Percentiles rank a stretch among this genome's conserved stretches.
Conservation (phyloP, 1,140 invertebrate species). For the Neodiprion virginianus region DNA sequence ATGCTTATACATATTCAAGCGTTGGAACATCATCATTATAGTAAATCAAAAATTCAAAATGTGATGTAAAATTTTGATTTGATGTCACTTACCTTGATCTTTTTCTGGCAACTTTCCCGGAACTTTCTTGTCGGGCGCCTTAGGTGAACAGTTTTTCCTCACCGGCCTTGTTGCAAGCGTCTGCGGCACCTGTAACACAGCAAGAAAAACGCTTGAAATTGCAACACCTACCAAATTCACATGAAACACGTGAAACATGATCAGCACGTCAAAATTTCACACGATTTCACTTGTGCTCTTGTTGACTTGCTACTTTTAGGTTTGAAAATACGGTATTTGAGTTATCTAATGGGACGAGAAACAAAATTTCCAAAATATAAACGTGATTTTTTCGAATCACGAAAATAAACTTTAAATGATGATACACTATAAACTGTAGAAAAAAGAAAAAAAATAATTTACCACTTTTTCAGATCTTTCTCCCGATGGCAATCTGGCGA, state of each 20-base stretch:
- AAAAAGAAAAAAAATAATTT: slow-evolving; percentile 39
- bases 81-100: slow-evolving; percentile 53
- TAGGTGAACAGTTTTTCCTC: slow-evolving; percentile 70
- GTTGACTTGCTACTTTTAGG: too few species aligned
- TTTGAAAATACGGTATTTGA: slow-evolving; percentile 17
- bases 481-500: slow-evolving; percentile 81
- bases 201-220: slow-evolving; percentile 24
- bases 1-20: too few species aligned
- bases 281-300: too few species aligned
- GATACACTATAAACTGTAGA: too few species aligned
- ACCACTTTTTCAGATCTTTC: slow-evolving; percentile 81
- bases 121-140: slow-evolving; percentile 61
- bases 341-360: neutral
- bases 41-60: too few species aligned
- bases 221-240: slow-evolving; percentile 12
- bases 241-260: neutral
- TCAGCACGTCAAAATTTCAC: too few species aligned
- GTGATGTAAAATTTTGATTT: neutral
- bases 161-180: slow-evolving; percentile 65
- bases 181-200: slow-evolving; percentile 62
- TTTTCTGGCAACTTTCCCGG: slow-evolving; percentile 49
- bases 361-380: too few species aligned
- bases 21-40: too few species aligned
- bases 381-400: neutral
- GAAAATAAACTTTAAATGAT: neutral